Evolutionary conservation across 2,888 invertebrate species (phyloP).

Genomic region (Agrilus cyanescens): DNA sequence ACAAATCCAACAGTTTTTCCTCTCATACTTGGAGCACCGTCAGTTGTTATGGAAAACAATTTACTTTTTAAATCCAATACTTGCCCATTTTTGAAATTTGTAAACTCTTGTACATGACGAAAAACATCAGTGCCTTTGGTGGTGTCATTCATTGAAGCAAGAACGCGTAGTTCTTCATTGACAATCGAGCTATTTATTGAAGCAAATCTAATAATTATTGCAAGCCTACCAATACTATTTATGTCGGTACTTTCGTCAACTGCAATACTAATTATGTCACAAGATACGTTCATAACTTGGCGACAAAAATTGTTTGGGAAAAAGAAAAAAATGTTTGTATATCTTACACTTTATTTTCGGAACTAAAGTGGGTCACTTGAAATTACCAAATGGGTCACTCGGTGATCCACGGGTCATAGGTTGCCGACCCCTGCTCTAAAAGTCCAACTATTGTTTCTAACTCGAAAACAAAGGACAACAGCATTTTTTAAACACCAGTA

Average conservation of each 20-base stretch:
- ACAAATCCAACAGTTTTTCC: conserved; percentile 18
- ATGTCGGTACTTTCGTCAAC: conserved; percentile 13
- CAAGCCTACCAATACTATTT: conserved; percentile 14
- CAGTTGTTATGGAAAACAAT: conserved; percentile 19
- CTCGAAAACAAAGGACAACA: too few species aligned
- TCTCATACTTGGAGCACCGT: conserved; percentile 18
- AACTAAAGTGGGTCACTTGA: too few species aligned
- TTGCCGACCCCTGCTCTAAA: too few species aligned
- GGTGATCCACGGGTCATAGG: too few species aligned
- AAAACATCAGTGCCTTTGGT: conserved; percentile 8
- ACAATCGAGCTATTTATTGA: conserved; percentile 16
- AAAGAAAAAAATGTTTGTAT: too few species aligned
- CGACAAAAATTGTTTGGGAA: too few species aligned
- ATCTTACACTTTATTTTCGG: too few species aligned
- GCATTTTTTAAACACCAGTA: too few species aligned
- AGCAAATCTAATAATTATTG: conserved; percentile 16
- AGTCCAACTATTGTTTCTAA: too few species aligned
- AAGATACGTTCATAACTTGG: too few species aligned
- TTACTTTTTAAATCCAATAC: conserved; percentile 18
- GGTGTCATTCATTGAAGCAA: conserved; percentile 14
- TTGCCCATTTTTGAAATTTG: conserved; percentile 17
- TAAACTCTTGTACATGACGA: conserved; percentile 16
- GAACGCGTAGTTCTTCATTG: conserved; percentile 19
- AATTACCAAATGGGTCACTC: too few species aligned
- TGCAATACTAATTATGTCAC: conserved; percentile 15